Evolutionary conservation across 2,888 invertebrate genomes (phyloP), one percentile per base, ranked within the genome.

Genomic region (Diogma glabrata): DNA sequence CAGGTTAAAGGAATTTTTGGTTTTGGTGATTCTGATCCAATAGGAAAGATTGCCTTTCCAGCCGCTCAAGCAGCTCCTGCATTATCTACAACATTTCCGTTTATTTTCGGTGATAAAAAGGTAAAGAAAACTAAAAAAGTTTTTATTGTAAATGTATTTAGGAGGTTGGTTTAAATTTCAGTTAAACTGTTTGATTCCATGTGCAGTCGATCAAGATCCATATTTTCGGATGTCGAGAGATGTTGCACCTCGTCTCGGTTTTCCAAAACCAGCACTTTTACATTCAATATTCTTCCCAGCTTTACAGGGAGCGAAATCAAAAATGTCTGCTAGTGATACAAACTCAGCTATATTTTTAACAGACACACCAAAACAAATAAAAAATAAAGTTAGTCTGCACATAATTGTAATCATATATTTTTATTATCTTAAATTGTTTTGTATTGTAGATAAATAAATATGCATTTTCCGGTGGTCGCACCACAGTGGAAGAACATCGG

Each of bases 151-250:
- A 7, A 33, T n/a, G 3, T n/a, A 23, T 19, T 9, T 36, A 45
- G 1, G 55, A 20, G 20, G 43, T 28, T 46, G 30, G n/a, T 57
- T 59, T 4, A 57, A 74, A 74, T 51, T 73, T 0, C 72, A 73
- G 0, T 72, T 33, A 14, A 14, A 12, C n/a, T 36, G 36, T 14
- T 75, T 94, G 3, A 94, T 99, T 56, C 99, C 99, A 0, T 99
- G 99, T 72, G 99, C 95, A 8, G 99, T 99, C 58, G 99, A 99
- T 75, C 99, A 99, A 77, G 99, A 99, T 73, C 99, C 99, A 0
- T 99, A 97, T 71, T 99, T 99, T 72, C 80, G 99, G 26, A 95
- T 99, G 96, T 87, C 94, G 0, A 78, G 99, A 50, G 99, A 99
- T 72, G 95, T 96, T n/a, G 93, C 96, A 0, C 93, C 96, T 0